Conservation (phyloP, 2,113 vertebrate genomes). For the Macaca nemestrina region DNA sequence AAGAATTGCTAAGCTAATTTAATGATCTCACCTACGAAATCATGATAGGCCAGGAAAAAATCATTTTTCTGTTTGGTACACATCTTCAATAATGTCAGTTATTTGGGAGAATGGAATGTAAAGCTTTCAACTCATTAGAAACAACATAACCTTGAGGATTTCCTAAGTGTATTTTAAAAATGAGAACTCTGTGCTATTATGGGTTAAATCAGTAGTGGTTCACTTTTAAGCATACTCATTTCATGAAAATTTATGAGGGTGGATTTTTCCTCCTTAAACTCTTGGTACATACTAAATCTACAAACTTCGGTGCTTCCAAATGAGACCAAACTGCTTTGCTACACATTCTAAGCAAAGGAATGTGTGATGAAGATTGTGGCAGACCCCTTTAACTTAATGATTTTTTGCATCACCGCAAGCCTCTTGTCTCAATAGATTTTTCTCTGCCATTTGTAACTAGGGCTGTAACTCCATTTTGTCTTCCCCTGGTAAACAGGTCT, state of each 20-base stretch:
- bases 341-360: background rate
- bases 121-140: background rate
- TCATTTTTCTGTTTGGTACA: background rate
- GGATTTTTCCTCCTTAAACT: background rate
- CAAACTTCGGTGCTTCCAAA: background rate
- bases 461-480: background rate
- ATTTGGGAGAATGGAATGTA: background rate
- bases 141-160: accelerated
- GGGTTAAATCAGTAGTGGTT: background rate
- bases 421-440: background rate
- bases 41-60: background rate
- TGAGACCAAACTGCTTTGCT: background rate
- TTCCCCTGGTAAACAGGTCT: background rate
- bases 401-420: background rate
- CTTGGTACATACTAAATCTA: background rate
- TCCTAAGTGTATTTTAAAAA: too few relatives aligned
- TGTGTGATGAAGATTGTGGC: background rate
- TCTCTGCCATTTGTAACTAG: background rate
- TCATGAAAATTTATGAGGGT: background rate
- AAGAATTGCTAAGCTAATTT: background rate
- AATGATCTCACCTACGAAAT: background rate
- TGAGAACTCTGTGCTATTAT: background rate
- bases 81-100: background rate
- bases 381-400: background rate
- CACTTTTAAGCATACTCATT: background rate